Conservation (phyloP, 2,113 vertebrate species). For the Mus pahari region DNA sequence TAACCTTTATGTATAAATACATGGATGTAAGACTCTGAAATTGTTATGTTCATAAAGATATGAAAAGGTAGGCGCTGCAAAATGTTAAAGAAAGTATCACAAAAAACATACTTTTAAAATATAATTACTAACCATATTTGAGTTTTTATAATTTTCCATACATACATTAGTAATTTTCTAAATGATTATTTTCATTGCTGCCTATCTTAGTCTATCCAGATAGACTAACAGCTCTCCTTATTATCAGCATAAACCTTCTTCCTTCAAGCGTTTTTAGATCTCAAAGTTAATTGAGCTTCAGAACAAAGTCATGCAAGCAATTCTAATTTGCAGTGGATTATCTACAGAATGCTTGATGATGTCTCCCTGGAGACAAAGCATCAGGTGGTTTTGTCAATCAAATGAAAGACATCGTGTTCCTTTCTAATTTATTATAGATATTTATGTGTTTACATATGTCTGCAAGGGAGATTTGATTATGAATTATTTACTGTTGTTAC, state of each 20-base stretch:
- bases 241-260: conserved; percentile 53
- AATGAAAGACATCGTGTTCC: conserved; percentile 81
- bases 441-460: conserved; percentile 82
- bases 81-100: not conserved
- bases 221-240: conserved; percentile 63
- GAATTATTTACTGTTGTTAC: conserved; percentile 85
- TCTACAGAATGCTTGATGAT: conserved; percentile 52
- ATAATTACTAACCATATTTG: not conserved
- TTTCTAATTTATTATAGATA: conserved; percentile 82
- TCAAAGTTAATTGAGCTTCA: conserved; percentile 72
- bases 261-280: conserved; percentile 69
- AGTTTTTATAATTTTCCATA: conserved; percentile 6
- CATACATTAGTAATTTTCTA: conserved; percentile 11
- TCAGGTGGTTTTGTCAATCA: conserved; percentile 84
- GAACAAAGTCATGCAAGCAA: conserved; percentile 64
- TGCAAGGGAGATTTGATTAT: conserved; percentile 82
- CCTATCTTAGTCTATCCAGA: conserved; percentile 48
- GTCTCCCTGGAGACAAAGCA: conserved; percentile 80
- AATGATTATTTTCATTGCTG: conserved; percentile 51
- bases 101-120: conserved; percentile 48
- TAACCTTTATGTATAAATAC: not conserved
- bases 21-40: not conserved
- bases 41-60: not conserved
- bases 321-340: conserved; percentile 66
- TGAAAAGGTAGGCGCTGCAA: not conserved